Conservation (phyloP, 2,888 invertebrate species). For the Micropterix aruncella region DNA sequence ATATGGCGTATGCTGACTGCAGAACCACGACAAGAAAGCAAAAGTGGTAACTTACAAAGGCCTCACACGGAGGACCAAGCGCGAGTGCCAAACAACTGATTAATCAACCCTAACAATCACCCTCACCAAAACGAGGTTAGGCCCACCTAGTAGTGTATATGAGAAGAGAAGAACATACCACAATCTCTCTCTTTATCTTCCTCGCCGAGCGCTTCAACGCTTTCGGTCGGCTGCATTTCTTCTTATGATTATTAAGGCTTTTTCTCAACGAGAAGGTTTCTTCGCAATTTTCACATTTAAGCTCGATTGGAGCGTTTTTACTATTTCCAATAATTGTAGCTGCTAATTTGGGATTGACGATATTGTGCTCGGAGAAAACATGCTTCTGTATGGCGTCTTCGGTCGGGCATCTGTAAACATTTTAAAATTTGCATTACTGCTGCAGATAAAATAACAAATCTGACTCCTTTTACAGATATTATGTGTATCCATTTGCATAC, state of each 20-base stretch:
- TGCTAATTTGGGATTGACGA: neutral
- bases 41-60: no score
- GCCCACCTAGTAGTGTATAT: no score
- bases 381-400: slow-evolving; percentile 3
- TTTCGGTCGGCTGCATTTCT: slow-evolving; percentile 7
- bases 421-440: no score
- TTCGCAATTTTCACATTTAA: slow-evolving; percentile 8
- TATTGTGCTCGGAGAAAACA: slow-evolving; percentile 2
- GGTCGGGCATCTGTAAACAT: slow-evolving; percentile 3
- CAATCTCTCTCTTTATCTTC: slow-evolving; percentile 6
- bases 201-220: slow-evolving; percentile 3
- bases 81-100: no score
- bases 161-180: slow-evolving; percentile 4
- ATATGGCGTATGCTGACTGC: no score
- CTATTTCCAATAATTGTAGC: neutral
- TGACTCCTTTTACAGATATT: no score
- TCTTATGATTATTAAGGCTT: slow-evolving; percentile 6
- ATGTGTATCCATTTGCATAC: no score
- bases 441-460: no score
- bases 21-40: no score
- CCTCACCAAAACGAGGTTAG: no score
- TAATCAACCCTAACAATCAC: no score
- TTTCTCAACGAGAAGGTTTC: slow-evolving; percentile 7
- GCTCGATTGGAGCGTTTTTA: neutral
- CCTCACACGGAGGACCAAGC: no score